phyloP scores from a whole-genome alignment of 2,888 invertebrate species.

The Parnassius mnemosyne region DNA sequence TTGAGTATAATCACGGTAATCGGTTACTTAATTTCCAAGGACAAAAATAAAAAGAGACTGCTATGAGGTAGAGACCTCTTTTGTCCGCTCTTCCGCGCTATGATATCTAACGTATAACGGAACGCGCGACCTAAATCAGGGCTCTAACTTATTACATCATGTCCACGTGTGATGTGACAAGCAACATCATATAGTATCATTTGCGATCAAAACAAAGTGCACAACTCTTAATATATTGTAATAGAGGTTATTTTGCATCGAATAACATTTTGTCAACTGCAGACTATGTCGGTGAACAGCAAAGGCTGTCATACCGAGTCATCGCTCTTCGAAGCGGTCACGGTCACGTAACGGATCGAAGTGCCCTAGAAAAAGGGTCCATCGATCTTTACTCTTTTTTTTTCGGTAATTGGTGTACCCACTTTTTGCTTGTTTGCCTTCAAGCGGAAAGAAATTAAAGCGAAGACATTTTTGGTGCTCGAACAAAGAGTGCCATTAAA shows the following conservation, averaged over 20 bases:
- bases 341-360: constrained; percentile 66
- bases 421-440: not conserved
- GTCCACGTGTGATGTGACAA: constrained; percentile 30
- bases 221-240: not conserved
- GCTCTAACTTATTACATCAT: constrained; percentile 34
- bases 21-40: too few species aligned
- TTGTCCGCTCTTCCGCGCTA: not conserved
- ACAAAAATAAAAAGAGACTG: too few species aligned
- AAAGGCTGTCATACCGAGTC: constrained; percentile 47
- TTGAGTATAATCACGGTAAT: too few species aligned
- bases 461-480: not conserved
- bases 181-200: constrained; percentile 10
- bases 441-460: not conserved
- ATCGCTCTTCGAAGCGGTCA: constrained; percentile 61
- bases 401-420: constrained; percentile 3
- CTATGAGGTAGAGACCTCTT: not conserved
- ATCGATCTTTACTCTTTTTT: constrained; percentile 37
- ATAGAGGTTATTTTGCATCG: constrained; percentile 7
- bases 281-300: constrained; percentile 27
- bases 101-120: constrained; percentile 35
- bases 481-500: not conserved
- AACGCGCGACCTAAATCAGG: constrained; percentile 38
- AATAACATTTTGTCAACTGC: constrained; percentile 5
- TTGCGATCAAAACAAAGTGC: constrained; percentile 14
- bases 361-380: constrained; percentile 66